These are phyloP conservation scores for Pseudochromis fuscus DNA, from an alignment of 2,797 vertebrate species.

Conservation along the genomic window DNA sequence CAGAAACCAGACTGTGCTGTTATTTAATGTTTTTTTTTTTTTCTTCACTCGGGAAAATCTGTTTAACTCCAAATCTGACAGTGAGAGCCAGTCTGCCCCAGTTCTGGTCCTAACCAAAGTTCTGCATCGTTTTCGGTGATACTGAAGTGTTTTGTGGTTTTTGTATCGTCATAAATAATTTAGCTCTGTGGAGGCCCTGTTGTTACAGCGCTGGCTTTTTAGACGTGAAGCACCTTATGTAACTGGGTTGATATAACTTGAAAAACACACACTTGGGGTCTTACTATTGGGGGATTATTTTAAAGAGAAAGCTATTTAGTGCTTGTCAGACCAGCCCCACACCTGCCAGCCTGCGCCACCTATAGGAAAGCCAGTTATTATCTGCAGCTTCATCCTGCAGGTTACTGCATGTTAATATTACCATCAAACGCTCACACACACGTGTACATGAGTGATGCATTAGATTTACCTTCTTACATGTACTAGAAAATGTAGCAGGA, in stretches of 20 bases:
- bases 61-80: constrained; percentile 7
- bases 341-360: not conserved
- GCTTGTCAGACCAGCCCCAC: constrained; percentile 1
- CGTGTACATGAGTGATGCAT: not conserved
- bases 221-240: constrained; percentile 30
- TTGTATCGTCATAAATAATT: constrained; percentile 41
- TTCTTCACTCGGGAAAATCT: constrained; percentile 1
- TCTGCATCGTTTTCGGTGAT: constrained; percentile 12
- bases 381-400: not conserved
- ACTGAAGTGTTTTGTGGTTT: constrained; percentile 48
- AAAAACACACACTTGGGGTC: constrained; percentile 11
- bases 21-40: not conserved
- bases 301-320: not conserved
- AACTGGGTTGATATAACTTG: constrained; percentile 31
- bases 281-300: too few species aligned
- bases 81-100: not conserved
- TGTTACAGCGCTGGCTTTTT: constrained; percentile 37
- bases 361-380: constrained; percentile 9
- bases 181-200: constrained; percentile 35
- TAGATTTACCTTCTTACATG: constrained; percentile 5
- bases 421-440: not conserved
- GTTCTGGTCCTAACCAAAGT: constrained; percentile 5
- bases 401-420: not conserved
- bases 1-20: not conserved
- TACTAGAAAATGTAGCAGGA: not conserved